Conservation (phyloP, 1,140 invertebrate species). For the Caenorhabditis brenneri region DNA sequence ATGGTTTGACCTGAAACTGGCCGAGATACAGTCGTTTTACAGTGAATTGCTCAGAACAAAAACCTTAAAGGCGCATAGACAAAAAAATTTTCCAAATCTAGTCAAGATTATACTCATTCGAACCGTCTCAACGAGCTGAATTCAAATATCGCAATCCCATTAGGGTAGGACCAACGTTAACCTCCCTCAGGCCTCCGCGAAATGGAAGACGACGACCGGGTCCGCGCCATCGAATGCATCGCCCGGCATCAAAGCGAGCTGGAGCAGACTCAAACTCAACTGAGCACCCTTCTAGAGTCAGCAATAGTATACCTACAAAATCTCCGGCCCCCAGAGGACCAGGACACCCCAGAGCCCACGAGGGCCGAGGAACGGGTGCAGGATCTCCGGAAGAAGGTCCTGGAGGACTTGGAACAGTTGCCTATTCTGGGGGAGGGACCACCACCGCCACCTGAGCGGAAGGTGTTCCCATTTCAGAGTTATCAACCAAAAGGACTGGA, state of each 20-base stretch:
- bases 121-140: no score
- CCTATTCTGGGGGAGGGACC: conserved; percentile 28
- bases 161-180: no score
- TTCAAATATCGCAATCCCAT: no score
- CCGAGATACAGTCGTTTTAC: no score
- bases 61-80: no score
- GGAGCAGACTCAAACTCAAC: conserved; percentile 56
- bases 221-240: conserved; percentile 57
- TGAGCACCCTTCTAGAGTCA: conserved; percentile 51
- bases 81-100: no score
- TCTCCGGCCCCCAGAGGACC: background rate
- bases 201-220: conserved; percentile 49
- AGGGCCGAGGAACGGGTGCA: background rate
- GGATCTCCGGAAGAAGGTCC: background rate
- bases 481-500: background rate
- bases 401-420: background rate
- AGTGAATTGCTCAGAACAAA: no score
- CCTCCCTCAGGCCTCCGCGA: background rate
- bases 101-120: no score
- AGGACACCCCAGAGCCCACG: background rate
- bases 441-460: conserved; percentile 21
- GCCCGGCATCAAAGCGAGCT: conserved; percentile 56
- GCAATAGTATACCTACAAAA: conserved; percentile 53
- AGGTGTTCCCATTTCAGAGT: background rate
- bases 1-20: no score